Evolutionary conservation across 2,888 invertebrate genomes (phyloP).

Genomic region (Stenichneumon culpator): DNA sequence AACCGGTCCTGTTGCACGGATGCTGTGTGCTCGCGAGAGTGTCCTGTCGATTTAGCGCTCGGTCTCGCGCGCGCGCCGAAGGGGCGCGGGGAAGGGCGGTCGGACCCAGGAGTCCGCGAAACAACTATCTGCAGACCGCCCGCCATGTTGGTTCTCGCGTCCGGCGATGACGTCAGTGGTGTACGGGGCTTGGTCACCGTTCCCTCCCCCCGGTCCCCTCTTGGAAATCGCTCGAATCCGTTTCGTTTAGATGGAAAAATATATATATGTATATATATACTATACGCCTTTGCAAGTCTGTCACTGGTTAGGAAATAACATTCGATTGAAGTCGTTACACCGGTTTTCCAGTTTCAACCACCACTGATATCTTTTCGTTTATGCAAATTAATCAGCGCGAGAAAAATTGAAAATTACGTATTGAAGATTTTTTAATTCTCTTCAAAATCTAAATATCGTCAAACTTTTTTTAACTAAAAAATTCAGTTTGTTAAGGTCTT

Average conservation of each 20-base stretch:
- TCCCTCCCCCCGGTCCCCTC: slow-evolving; percentile 54
- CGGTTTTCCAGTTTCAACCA: not conserved
- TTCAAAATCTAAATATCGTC: too few species aligned
- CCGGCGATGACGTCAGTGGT: slow-evolving; percentile 67
- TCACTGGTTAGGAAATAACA: not conserved
- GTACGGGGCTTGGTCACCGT: slow-evolving; percentile 75
- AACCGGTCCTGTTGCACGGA: slow-evolving; percentile 70
- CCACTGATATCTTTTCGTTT: not conserved
- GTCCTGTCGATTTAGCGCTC: slow-evolving; percentile 77
- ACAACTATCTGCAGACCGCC: slow-evolving; percentile 48
- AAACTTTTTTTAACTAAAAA: too few species aligned
- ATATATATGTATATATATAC: not conserved
- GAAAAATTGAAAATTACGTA: too few species aligned
- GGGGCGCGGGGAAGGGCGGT: not conserved
- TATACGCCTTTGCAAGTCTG: slow-evolving; percentile 40
- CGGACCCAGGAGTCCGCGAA: slow-evolving; percentile 65
- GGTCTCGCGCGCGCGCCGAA: slow-evolving; percentile 37
- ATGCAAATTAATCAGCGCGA: not conserved
- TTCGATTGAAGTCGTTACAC: not conserved
- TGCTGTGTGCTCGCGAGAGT: slow-evolving; percentile 62
- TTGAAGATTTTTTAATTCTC: too few species aligned
- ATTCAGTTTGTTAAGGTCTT: too few species aligned
- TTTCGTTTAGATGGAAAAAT: slow-evolving; percentile 1
- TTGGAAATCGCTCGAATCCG: slow-evolving; percentile 59
- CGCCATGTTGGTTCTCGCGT: slow-evolving; percentile 68